These are phyloP conservation scores for Plecotus auritus DNA, from an alignment of 2,113 vertebrate species.

Conservation along the genomic window DNA sequence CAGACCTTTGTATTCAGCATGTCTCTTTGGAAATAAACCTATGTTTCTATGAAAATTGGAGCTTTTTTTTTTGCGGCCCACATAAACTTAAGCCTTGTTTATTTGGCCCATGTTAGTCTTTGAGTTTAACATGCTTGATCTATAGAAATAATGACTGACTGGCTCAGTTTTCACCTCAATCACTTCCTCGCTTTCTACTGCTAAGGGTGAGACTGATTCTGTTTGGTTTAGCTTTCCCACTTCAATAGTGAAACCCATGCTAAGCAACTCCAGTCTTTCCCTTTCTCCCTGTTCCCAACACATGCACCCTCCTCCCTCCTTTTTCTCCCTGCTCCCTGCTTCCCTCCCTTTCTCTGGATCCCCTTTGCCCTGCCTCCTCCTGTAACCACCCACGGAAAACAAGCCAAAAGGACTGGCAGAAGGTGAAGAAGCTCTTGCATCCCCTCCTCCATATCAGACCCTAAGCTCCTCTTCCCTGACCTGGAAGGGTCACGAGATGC, in stretches of 20 bases:
- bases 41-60: too few relatives aligned
- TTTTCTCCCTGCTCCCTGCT: neutral
- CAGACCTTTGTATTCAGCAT: too few relatives aligned
- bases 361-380: neutral
- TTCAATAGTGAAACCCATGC: neutral
- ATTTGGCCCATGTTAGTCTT: too few relatives aligned
- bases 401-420: neutral
- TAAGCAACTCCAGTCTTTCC: neutral
- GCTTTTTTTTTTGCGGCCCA: too few relatives aligned
- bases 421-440: neutral
- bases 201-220: neutral
- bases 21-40: too few relatives aligned
- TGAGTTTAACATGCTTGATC: too few relatives aligned
- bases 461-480: neutral
- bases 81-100: too few relatives aligned
- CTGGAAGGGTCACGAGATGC: neutral
- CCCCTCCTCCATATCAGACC: neutral
- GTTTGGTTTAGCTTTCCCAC: neutral
- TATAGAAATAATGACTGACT: neutral
- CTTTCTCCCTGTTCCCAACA: neutral
- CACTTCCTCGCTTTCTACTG: neutral
- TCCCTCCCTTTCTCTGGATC: neutral
- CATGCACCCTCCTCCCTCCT: neutral
- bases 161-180: neutral
- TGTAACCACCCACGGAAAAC: neutral